Evolutionary conservation across 2,113 vertebrate species (phyloP).

Genomic region (Semnornis frantzii): DNA sequence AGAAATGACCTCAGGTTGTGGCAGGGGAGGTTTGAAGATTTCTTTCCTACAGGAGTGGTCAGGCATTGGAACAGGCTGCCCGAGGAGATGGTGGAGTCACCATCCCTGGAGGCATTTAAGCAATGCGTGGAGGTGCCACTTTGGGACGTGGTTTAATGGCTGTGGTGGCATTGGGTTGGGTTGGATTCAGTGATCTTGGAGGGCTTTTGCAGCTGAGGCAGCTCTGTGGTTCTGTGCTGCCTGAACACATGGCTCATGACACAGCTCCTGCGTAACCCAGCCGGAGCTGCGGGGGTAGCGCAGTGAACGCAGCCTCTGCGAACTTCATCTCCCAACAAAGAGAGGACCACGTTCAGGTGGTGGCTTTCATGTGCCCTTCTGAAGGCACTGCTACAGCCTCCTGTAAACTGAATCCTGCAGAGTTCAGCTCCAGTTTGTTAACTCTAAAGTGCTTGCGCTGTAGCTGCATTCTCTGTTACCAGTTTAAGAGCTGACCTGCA

Average conservation of each 20-base stretch:
- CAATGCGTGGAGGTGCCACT: too few relatives aligned
- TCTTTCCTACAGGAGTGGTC: too few relatives aligned
- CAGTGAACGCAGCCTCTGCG: background rate
- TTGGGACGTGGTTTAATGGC: too few relatives aligned
- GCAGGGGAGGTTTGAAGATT: too few relatives aligned
- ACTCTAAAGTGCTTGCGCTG: background rate
- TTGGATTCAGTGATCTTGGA: too few relatives aligned
- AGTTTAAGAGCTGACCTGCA: background rate
- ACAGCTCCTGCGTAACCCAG: background rate
- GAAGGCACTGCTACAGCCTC: background rate
- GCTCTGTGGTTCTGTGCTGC: background rate
- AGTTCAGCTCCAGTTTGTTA: background rate
- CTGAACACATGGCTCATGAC: background rate
- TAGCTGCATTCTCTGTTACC: background rate
- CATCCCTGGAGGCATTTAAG: too few relatives aligned
- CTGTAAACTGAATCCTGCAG: background rate
- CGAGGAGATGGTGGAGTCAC: too few relatives aligned
- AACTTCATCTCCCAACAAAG: background rate
- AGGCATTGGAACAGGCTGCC: too few relatives aligned
- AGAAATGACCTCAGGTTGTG: too few relatives aligned
- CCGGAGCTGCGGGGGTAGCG: background rate
- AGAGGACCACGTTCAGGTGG: background rate
- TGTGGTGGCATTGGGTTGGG: too few relatives aligned
- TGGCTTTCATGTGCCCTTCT: background rate
- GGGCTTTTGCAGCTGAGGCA: too few relatives aligned